Evolutionary conservation across 2,888 invertebrate species (phyloP).

Genomic region (Salpingus planirostris): DNA sequence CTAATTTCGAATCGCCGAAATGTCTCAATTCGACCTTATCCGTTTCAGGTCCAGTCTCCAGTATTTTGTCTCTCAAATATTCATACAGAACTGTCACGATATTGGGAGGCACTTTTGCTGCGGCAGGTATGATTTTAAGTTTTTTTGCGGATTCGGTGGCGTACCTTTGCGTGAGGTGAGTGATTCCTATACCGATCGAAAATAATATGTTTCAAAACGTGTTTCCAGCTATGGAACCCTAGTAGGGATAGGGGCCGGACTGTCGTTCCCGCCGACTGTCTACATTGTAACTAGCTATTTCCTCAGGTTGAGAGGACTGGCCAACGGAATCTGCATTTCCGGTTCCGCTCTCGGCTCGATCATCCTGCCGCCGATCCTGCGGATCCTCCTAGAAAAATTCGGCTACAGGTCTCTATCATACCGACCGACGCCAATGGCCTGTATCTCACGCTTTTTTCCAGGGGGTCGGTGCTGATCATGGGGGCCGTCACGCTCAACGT

Average conservation of each 20-base stretch:
- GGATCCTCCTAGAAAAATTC: slow-evolving; percentile 60
- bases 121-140: slow-evolving; percentile 75
- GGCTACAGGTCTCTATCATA: slow-evolving; percentile 56
- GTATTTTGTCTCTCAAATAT: slow-evolving; percentile 74
- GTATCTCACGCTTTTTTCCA: slow-evolving; percentile 30
- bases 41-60: slow-evolving; percentile 71
- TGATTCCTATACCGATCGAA: slow-evolving; percentile 8
- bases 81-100: slow-evolving; percentile 77
- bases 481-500: slow-evolving; percentile 76
- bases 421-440: too few relatives aligned
- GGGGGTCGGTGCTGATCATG: slow-evolving; percentile 72
- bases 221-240: slow-evolving; percentile 65
- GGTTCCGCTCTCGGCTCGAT: slow-evolving; percentile 82
- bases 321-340: slow-evolving; percentile 82
- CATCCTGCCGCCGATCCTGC: slow-evolving; percentile 69
- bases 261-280: slow-evolving; percentile 82
- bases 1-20: too few relatives aligned
- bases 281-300: slow-evolving; percentile 86
- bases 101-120: slow-evolving; percentile 72
- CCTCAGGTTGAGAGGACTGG: slow-evolving; percentile 65
- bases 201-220: slow-evolving; percentile 8
- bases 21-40: too few relatives aligned
- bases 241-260: slow-evolving; percentile 75
- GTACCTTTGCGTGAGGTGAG: slow-evolving; percentile 70
- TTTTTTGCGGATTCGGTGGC: slow-evolving; percentile 71